Evolutionary conservation across 2,888 invertebrate genomes (phyloP).

Genomic region (Cantharis rufa): DNA sequence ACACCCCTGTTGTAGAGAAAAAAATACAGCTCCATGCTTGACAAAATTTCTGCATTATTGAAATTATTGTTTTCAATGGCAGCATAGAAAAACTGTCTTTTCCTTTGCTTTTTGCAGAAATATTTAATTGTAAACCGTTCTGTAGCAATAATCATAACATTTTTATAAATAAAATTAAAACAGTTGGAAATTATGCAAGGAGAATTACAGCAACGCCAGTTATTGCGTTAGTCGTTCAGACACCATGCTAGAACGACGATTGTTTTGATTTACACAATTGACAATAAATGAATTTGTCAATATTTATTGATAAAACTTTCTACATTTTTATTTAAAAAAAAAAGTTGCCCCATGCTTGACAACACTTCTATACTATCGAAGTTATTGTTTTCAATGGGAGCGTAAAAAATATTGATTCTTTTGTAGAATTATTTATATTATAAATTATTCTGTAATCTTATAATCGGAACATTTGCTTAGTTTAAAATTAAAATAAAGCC

Average conservation of each 20-base stretch:
- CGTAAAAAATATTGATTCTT: background rate
- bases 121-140: background rate
- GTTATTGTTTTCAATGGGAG: background rate
- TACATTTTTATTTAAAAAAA: background rate
- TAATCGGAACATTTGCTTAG: background rate
- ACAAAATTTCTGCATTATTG: background rate
- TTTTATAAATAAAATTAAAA: too few relatives aligned
- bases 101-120: background rate
- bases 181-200: conserved; percentile 30
- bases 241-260: conserved; percentile 33
- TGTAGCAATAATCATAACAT: background rate
- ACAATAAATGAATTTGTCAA: too few relatives aligned
- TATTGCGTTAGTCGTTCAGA: conserved; percentile 33
- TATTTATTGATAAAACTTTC: background rate
- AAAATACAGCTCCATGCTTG: background rate
- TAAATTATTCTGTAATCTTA: background rate
- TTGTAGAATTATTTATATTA: background rate
- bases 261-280: background rate
- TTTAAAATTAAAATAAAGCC: background rate
- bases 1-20: too few relatives aligned
- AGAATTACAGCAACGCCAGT: conserved; percentile 32
- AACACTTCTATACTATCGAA: background rate
- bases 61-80: background rate
- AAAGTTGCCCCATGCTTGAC: background rate
- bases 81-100: background rate